Base-by-base conservation (phyloP, 2,888 invertebrate species). In the Hirtodrosophila alboralis region DNA sequence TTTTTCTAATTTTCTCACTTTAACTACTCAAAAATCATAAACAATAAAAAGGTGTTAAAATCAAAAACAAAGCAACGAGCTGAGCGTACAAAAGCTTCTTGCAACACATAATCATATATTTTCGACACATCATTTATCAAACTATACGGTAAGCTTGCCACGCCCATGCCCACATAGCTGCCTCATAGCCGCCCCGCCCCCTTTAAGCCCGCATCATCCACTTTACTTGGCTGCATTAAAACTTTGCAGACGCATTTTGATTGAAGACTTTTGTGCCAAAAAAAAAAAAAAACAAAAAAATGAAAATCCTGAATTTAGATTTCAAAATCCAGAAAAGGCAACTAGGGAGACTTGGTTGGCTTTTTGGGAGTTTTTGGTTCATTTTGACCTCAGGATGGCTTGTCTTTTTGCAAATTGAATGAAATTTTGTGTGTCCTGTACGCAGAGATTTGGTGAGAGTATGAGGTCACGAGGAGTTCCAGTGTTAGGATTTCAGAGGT, bases 91-190 rank as follows among this genome's bases (percentile, higher is more conserved):
- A 28, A 27, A 59, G 53, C 52, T n/a, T n/a, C n/a, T n/a, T n/a
- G 65, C 51, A 51, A 38, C 45, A 61, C 62, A 72, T 76, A 84
- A 80, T 86, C 81, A 86, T 80, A 86, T 86, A 80, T 86, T 84
- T 86, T 86, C 84, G 80, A 86, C 80, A 80, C 84, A 84, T 80
- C 80, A 80, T 80, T 80, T 70, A 80, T 80, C 84, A 80, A 63
- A 60, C 44, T 26, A 43, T 49, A 58, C 56, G 54, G 5, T 47
- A 65, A 62, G 71, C 57, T 59, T 56, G 58, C 45, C 68, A 63
- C 75, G 68, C 72, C 69, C 58, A 41, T 36, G 12, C n/a, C n/a
- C 21, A 21, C 7, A 27, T 13, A 23, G 13, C 37, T n/a, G n/a
- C 28, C 36, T 4, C 36, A 12, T 12, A 18, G 23, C 27, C 30